phyloP scores from a whole-genome alignment of 2,113 vertebrate species.

The Cottus gobio region DNA sequence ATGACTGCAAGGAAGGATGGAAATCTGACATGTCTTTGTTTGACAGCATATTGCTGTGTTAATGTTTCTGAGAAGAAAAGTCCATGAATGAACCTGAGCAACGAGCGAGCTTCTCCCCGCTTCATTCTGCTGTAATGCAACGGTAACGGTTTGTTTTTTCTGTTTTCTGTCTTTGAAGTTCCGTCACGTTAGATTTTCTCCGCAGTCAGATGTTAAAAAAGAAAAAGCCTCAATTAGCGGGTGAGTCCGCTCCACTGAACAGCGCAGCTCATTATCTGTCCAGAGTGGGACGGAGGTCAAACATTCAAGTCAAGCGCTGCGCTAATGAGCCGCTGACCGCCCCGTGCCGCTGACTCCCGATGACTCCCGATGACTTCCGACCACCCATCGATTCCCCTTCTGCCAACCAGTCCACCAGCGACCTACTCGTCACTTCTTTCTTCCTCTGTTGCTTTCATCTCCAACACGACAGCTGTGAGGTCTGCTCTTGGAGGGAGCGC shows the following conservation, averaged over 20 bases:
- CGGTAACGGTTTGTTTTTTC: conserved; percentile 11
- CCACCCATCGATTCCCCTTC: too few species aligned
- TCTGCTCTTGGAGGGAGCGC: neutral
- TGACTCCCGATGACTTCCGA: too few species aligned
- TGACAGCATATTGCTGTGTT: conserved; percentile 38
- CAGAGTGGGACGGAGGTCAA: conserved; percentile 56
- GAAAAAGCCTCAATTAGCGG: conserved; percentile 28
- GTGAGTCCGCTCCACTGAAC: neutral
- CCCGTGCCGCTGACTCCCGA: too few species aligned
- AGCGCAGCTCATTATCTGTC: conserved; percentile 33
- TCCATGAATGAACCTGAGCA: conserved; percentile 31
- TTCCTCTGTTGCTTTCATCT: conserved; percentile 3
- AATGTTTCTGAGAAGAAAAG: conserved; percentile 40
- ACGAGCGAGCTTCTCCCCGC: conserved; percentile 33
- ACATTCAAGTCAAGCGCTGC: conserved; percentile 55
- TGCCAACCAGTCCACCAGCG: too few species aligned
- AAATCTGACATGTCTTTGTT: conserved; percentile 52
- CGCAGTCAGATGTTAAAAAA: conserved; percentile 17
- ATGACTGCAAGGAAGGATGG: conserved; percentile 60
- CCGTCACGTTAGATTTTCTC: conserved; percentile 34
- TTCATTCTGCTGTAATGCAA: conserved; percentile 29
- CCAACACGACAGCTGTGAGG: conserved; percentile 38
- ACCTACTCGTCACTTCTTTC: too few species aligned
- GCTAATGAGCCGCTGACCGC: too few species aligned
- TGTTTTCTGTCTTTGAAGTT: conserved; percentile 16